Base-by-base conservation (phyloP, 2,797 vertebrate species). In the Aplochiton taeniatus region DNA sequence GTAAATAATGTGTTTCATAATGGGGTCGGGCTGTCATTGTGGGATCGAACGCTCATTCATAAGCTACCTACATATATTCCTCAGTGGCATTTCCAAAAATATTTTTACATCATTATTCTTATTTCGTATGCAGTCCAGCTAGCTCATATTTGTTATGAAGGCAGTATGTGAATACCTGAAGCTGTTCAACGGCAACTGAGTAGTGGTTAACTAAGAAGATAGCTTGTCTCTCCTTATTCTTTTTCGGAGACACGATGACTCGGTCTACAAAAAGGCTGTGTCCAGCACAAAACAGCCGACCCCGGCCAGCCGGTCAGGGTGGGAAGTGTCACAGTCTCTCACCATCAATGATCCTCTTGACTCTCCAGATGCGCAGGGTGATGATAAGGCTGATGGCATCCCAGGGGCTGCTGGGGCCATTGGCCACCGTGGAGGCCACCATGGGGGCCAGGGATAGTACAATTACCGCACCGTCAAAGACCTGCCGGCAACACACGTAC, bases 381-480 rank as follows among this genome's bases (percentile, higher is more conserved):
- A 99, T 98, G 84, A 99, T 97, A 81, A 99, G 96, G 87, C 98
- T 99, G 90, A 99, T 98, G 80, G 97, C 97, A 3, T 99, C 98
- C 98, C 98, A 99, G 0, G 98, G 98, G 84, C 98, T 99, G 90
- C 94, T 95, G 78, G 98, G 96, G 53, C 98, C 98, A 0, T 98
- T 98, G 72, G 96, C 96, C 83, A 98, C 95, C 0, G 96, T 97
- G 47, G 98, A 99, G 18, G 98, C 98, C 92, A 99, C 96, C 98
- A 99, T 99, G 9, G 96, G 96, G 79, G 96, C 95, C 92, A 97
- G 84, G 56, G 95, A 97, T 73, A 98, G 88, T 80, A 98, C 93
- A 50, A 98, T 95, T 80, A 98, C 85, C 1, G 96, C 95, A 44
- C 96, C 96, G 45, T 96, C 96, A 85, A 97, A 95, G 50, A 97